These are phyloP conservation scores for Nineta flava DNA, from an alignment of 2,888 invertebrate genomes.

Conservation along the genomic window DNA sequence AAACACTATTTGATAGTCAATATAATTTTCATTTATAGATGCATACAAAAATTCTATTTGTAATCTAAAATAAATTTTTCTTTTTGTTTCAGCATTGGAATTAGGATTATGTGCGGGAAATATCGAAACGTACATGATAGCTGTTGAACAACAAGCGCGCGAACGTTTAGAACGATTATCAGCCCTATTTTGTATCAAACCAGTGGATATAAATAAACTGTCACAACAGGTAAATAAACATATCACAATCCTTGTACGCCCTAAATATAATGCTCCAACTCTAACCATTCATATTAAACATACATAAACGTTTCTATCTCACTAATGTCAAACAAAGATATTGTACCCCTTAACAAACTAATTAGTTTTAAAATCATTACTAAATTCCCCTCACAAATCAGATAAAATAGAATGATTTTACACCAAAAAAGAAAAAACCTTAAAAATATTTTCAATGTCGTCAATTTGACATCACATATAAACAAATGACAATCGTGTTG, in stretches of 20 bases:
- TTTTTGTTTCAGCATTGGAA: slow-evolving; percentile 54
- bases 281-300: too few species aligned
- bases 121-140: slow-evolving; percentile 95
- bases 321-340: not conserved
- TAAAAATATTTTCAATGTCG: too few species aligned
- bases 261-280: not conserved
- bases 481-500: too few species aligned
- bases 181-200: slow-evolving; percentile 82
- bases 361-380: not conserved
- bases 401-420: not conserved
- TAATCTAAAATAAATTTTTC: too few species aligned
- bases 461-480: too few species aligned
- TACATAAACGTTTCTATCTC: not conserved
- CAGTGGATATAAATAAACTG: slow-evolving; percentile 83
- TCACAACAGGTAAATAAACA: slow-evolving; percentile 61
- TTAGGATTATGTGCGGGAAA: slow-evolving; percentile 59
- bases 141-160: slow-evolving; percentile 88
- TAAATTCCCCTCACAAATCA: not conserved
- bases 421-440: not conserved
- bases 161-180: slow-evolving; percentile 85
- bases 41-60: too few species aligned
- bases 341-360: not conserved
- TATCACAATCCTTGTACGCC: not conserved
- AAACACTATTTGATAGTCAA: too few species aligned
- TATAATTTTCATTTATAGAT: too few species aligned